These are phyloP conservation scores for Rhombomys opimus DNA, from an alignment of 2,113 vertebrate genomes.

Conservation along the genomic window DNA sequence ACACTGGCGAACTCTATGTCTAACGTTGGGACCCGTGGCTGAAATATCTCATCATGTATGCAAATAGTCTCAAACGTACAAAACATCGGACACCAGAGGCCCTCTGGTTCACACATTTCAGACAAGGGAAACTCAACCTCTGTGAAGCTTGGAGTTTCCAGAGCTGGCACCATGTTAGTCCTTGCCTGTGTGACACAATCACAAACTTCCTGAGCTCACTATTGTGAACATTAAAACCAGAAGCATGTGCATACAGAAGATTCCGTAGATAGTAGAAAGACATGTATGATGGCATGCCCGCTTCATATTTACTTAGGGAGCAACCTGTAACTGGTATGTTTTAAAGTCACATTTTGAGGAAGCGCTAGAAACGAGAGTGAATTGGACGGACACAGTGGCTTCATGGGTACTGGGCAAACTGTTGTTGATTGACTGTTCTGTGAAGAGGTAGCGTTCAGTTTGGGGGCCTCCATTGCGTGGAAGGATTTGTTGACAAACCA, in stretches of 20 bases:
- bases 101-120: neutral
- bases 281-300: neutral
- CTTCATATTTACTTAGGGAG: neutral
- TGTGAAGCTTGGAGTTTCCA: neutral
- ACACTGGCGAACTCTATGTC: neutral
- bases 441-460: neutral
- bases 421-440: neutral
- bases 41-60: neutral
- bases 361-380: neutral
- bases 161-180: neutral
- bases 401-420: neutral
- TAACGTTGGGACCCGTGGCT: neutral
- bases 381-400: neutral
- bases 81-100: neutral
- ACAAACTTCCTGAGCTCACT: neutral
- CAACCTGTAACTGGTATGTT: neutral
- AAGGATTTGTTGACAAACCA: neutral
- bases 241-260: neutral
- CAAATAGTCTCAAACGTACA: neutral
- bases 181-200: neutral
- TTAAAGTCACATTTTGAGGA: neutral
- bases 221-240: neutral
- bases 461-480: neutral
- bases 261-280: neutral
- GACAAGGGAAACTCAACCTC: neutral